Conservation (phyloP, 37 sponge, comb jelly and placozoan genomes). For the Mnemiopsis leidyi region DNA sequence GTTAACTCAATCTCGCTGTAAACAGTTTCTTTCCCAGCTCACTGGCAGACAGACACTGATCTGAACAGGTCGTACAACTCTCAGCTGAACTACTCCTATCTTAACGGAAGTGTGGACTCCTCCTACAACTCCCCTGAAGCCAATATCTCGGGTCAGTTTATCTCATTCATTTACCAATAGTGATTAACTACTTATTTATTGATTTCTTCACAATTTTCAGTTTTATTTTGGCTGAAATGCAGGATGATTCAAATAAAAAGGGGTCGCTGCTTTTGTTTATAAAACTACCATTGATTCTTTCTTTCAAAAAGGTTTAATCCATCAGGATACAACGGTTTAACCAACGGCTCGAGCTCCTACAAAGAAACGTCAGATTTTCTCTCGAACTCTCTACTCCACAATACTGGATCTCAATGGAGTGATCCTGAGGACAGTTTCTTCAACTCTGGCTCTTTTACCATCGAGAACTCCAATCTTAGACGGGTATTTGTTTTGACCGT, state of each 20-base stretch:
- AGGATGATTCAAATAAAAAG: no score
- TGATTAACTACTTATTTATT: no score
- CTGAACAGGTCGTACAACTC: not conserved
- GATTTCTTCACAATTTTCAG: no score
- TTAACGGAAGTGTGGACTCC: not conserved
- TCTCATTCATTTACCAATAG: no score
- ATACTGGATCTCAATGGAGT: not conserved
- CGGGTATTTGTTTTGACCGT: not conserved
- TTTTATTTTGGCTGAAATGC: no score
- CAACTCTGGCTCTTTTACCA: not conserved
- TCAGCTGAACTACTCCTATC: not conserved
- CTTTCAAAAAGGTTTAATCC: not conserved
- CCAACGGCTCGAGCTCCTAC: not conserved
- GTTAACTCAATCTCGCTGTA: no score
- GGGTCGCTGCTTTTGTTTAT: no score
- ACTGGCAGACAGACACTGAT: not conserved
- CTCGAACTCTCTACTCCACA: conserved; percentile 23
- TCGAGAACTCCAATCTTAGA: conserved; percentile 41
- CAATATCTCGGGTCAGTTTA: no score
- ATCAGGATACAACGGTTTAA: not conserved
- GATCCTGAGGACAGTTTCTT: not conserved
- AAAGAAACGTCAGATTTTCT: not conserved
- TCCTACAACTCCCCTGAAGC: not conserved
- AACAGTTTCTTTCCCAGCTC: not conserved
- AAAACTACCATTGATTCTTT: no score